These are phyloP conservation scores for Lasioglossum figueresi DNA, from an alignment of 2,888 invertebrate genomes.

Conservation along the genomic window DNA sequence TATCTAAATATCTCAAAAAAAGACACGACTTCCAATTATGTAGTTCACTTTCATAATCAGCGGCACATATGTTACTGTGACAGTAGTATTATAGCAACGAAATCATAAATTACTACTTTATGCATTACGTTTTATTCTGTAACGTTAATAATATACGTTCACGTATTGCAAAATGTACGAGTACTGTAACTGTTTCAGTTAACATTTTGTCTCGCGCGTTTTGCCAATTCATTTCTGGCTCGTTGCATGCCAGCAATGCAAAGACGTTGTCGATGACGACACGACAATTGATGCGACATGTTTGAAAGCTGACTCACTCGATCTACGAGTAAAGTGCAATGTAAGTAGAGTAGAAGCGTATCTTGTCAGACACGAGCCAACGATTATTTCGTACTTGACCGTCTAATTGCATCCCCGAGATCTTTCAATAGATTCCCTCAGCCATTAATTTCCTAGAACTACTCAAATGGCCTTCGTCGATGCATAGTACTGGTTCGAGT, in stretches of 20 bases:
- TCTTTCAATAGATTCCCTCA: conserved; percentile 1
- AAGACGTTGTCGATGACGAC: conserved; percentile 11
- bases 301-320: conserved; percentile 50
- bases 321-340: conserved; percentile 45
- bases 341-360: conserved; percentile 51
- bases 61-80: too few relatives aligned
- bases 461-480: neutral
- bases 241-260: neutral
- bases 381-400: conserved; percentile 45
- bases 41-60: too few relatives aligned
- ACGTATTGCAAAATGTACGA: neutral
- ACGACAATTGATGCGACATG: conserved; percentile 23
- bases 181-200: neutral
- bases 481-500: neutral
- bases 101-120: neutral
- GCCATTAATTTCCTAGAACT: conserved; percentile 5
- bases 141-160: neutral
- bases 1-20: too few relatives aligned
- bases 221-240: neutral
- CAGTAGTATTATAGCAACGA: neutral
- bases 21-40: too few relatives aligned
- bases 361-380: conserved; percentile 41
- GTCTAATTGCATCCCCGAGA: conserved; percentile 34
- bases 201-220: neutral
- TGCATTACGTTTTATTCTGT: neutral